Evolutionary conservation across 2,113 vertebrate genomes (phyloP).

Genomic region (Piaya cayana): DNA sequence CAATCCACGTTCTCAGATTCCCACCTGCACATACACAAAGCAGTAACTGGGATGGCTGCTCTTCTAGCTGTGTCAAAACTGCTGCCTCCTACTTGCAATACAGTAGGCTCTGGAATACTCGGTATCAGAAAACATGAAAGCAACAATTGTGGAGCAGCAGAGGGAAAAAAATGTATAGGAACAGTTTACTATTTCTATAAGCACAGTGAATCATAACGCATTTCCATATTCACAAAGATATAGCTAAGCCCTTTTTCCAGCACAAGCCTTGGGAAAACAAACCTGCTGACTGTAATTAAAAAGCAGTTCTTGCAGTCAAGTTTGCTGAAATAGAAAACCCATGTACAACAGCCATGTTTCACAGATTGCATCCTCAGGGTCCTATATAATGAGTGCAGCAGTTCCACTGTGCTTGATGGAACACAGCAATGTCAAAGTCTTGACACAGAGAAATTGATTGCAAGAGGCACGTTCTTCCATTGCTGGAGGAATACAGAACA

Average conservation of each 20-base stretch:
- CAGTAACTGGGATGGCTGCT: neutral
- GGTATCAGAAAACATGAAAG: neutral
- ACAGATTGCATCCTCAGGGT: conserved; percentile 34
- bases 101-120: neutral
- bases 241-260: neutral
- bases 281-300: conserved; percentile 25
- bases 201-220: neutral
- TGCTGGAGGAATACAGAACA: conserved; percentile 6
- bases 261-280: conserved; percentile 12
- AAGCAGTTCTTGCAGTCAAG: neutral
- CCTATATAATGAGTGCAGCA: neutral
- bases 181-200: neutral
- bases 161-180: neutral
- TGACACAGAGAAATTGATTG: conserved; percentile 10
- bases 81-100: neutral
- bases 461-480: neutral
- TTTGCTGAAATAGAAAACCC: conserved; percentile 18
- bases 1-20: neutral
- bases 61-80: neutral
- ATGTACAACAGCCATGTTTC: neutral
- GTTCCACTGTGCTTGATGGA: neutral
- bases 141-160: neutral
- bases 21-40: neutral
- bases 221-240: neutral
- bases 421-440: neutral